Percentiles rank a stretch among this genome's conserved stretches.
Conservation (phyloP, 2,113 vertebrate genomes). For the Tyrannus savana region DNA sequence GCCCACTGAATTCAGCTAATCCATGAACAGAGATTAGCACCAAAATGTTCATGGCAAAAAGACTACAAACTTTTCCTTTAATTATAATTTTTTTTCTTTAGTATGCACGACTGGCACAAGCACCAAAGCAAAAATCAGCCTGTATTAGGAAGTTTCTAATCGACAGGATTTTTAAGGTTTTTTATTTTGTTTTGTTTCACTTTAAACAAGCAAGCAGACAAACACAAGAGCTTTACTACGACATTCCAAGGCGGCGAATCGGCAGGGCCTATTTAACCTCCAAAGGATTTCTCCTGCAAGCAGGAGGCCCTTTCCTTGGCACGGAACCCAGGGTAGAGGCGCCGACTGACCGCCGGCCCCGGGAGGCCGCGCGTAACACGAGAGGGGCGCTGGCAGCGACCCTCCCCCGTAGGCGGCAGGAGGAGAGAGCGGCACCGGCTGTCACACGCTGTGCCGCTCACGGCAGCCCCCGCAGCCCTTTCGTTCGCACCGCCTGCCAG, state of each 20-base stretch:
- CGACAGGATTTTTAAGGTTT: not conserved
- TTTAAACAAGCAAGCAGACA: not conserved
- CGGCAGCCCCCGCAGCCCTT: not conserved
- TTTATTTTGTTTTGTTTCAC: not conserved
- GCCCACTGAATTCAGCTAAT: not conserved
- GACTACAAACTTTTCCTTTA: not conserved
- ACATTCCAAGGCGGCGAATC: not conserved
- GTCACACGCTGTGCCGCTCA: not conserved
- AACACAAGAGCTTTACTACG: not conserved
- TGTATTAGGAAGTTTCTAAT: not conserved
- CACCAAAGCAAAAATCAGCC: not conserved
- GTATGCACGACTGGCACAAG: rapidly evolving
- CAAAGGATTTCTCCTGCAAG: not conserved
- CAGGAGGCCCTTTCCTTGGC: conserved; percentile 1
- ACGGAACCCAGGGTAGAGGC: not conserved
- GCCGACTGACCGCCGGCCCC: not conserved
- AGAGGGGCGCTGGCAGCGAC: not conserved
- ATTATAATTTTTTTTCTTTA: not conserved
- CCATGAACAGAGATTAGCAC: not conserved
- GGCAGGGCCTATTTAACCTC: not conserved
- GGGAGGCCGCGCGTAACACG: not conserved
- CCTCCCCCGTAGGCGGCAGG: not conserved
- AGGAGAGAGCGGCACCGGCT: not conserved
- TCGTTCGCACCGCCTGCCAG: not conserved
- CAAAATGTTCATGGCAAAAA: not conserved